Base-by-base conservation (phyloP, 2,113 vertebrate species). In the Lates calcarifer region DNA sequence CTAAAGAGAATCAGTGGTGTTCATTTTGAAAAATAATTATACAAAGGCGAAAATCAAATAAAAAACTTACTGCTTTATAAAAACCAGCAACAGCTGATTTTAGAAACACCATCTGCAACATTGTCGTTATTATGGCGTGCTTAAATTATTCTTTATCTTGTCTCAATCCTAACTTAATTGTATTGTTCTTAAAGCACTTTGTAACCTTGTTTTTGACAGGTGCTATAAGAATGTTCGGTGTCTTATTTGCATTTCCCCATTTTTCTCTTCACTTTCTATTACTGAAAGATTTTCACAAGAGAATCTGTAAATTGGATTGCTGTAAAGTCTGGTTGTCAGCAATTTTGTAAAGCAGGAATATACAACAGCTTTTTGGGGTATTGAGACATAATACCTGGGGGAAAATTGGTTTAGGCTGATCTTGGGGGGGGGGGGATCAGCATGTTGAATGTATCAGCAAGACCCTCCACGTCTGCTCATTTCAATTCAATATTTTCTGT, bases 401-500 rank as follows among this genome's bases (percentile, higher is more conserved):
- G 56, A n/a, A 80, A 67, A 78, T 18, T 4, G 18, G 17, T 65
- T 57, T 64, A 8, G 43, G 55, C 66, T 71, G 26, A 69, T 74
- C 12, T 12, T 6, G 3, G n/a, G n/a, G n/a, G n/a, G n/a, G n/a
- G n/a, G n/a, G n/a, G 6, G n/a, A 55, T 53, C 22, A 69, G 18
- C 53, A 68, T 49, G 60, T 60, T 86, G 58, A 76, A 62, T 73
- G 47, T 33, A 13, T 72, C 55, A 81, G 57, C 39, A 64, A 56
- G 10, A 3, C 49, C 20, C 28, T 43, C 33, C 31, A 28, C n/a
- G 1, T 65, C 55, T 35, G 6, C 31, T 55, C 8, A 4, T 45
- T 70, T 41, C 3, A 35, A 29, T 81, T 68, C 49, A 77, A 68
- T 67, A 79, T 76, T 31, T 51, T 74, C 29, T 74, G 56, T 62